A percentile compares a stretch with the other conserved stretches of the same genome.
Evolutionary conservation across 1,140 invertebrate species (phyloP).

Genomic region (Micrasema longulum): DNA sequence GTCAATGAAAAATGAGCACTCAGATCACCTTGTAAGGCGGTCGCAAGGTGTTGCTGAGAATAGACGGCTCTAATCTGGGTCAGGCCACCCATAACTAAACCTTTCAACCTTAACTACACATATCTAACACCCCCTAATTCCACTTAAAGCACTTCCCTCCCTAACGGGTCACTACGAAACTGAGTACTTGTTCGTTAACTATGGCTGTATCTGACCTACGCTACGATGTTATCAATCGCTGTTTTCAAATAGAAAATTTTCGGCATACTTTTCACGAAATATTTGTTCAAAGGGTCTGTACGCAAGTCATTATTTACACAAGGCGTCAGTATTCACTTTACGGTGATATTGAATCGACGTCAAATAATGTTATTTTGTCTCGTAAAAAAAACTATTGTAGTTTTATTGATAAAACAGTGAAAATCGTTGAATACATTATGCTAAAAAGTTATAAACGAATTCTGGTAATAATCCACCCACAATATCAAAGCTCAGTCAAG

Average conservation of each 20-base stretch:
- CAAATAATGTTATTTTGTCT: too few species aligned
- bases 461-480: too few species aligned
- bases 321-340: too few species aligned
- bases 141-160: conserved; percentile 9
- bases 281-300: too few species aligned
- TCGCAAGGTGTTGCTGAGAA: conserved; percentile 6
- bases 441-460: too few species aligned
- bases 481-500: too few species aligned
- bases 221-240: conserved; percentile 7
- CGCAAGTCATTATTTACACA: too few species aligned
- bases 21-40: neutral
- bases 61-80: conserved; percentile 12
- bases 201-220: conserved; percentile 3
- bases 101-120: neutral
- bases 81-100: neutral
- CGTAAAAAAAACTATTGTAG: too few species aligned
- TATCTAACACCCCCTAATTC: conserved; percentile 1
- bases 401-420: too few species aligned
- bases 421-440: too few species aligned
- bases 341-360: too few species aligned
- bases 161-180: neutral
- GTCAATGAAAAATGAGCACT: conserved; percentile 8
- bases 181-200: too few species aligned
- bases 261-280: neutral
- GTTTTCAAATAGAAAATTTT: conserved; percentile 2